These are phyloP conservation scores for Anas georgica DNA, from an alignment of 2,797 vertebrate species.

Conservation along the genomic window DNA sequence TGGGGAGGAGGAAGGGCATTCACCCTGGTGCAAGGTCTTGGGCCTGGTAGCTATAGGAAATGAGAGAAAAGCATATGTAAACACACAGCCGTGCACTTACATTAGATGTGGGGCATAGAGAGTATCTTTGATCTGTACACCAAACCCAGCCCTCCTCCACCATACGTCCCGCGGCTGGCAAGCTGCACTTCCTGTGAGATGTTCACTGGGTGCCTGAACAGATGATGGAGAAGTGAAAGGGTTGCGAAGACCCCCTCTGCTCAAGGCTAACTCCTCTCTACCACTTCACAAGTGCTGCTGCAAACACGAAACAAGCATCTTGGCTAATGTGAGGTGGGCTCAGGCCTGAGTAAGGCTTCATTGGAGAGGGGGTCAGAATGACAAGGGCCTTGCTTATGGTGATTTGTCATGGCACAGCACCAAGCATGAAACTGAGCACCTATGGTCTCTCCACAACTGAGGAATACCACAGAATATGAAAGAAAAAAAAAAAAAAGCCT, in stretches of 20 bases:
- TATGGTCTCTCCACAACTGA: rapidly evolving
- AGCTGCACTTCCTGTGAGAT: neutral
- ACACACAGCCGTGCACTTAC: rapidly evolving
- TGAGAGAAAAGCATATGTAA: rapidly evolving
- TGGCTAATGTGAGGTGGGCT: neutral
- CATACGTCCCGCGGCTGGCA: neutral
- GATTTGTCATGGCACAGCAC: rapidly evolving
- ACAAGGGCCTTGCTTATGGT: neutral
- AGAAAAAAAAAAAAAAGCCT: neutral
- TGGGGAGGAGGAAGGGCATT: no score
- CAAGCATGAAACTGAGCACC: neutral
- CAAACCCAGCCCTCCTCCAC: neutral
- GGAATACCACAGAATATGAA: neutral
- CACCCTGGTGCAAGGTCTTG: rapidly evolving
- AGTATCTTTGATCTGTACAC: rapidly evolving
- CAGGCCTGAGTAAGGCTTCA: neutral
- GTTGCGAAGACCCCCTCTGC: neutral
- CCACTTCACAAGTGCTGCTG: neutral
- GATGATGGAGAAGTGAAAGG: neutral
- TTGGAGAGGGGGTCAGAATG: no score
- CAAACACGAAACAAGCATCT: neutral
- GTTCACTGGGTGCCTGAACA: neutral
- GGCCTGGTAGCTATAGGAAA: rapidly evolving
- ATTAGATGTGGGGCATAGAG: rapidly evolving
- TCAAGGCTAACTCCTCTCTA: neutral